These are phyloP conservation scores for Cephalopachus bancanus DNA, from an alignment of 2,797 vertebrate species.

Conservation along the genomic window DNA sequence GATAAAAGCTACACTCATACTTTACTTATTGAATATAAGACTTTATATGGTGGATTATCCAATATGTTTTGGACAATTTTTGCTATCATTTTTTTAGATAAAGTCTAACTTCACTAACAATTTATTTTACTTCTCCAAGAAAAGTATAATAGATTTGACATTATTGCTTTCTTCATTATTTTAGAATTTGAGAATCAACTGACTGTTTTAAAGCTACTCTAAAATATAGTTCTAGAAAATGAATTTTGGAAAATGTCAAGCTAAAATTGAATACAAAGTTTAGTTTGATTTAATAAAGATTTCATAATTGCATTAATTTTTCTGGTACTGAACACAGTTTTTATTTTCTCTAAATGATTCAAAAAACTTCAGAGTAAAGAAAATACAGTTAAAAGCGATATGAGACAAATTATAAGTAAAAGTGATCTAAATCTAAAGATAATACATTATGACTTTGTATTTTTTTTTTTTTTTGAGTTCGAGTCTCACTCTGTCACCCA, in stretches of 20 bases:
- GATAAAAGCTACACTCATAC: neutral
- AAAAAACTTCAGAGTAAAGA: neutral
- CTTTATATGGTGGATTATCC: neutral
- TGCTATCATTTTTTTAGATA: neutral
- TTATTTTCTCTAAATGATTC: neutral
- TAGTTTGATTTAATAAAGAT: slow-evolving; percentile 1
- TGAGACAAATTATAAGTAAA: neutral
- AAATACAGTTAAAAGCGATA: neutral
- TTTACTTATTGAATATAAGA: neutral
- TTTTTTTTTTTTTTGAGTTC: too few species aligned
- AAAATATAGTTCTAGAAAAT: neutral
- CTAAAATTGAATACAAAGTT: slow-evolving; percentile 41
- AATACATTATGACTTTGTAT: neutral
- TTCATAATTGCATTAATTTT: slow-evolving; percentile 5
- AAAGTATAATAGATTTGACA: neutral
- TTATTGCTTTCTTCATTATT: neutral
- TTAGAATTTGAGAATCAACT: neutral
- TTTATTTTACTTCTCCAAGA: neutral
- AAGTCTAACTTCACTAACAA: neutral
- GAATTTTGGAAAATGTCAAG: slow-evolving; percentile 4
- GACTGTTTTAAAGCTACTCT: neutral
- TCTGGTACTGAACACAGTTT: neutral
- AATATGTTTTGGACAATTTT: neutral
- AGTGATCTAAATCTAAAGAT: neutral
- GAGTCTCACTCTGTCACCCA: too few species aligned